Evolutionary conservation across 2,797 vertebrate species (phyloP), one percentile per base, ranked within the genome.

Genomic region (Craterocephalus amniculus): DNA sequence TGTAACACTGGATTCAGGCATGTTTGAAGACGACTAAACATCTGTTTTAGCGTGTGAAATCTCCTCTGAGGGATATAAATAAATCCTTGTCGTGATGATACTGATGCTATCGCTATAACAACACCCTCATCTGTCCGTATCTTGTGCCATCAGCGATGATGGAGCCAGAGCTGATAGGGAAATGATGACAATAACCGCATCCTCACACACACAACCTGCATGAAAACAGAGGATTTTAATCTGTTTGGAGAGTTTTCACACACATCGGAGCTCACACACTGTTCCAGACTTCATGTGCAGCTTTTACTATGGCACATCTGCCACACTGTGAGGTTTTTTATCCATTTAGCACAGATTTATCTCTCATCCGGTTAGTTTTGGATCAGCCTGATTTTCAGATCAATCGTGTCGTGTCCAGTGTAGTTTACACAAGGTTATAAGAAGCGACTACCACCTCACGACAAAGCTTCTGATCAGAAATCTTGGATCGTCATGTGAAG

Each of bases 71-170:
- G 20, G 45, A 32, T 51, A 62, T 26, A 72, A 61, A 63, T 51
- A 60, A 60, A 63, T 22, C 24, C 8, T 1, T 48, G 34, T 57
- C 4, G 10, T 49, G 49, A 57, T 48, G 43, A 72, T 24, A 67
- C 27, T 38, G 66, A 78, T 74, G 65, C 66, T 84, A 76, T 81
- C 70, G 14, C 45, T 14, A 6, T 26, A 32, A 56, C 66, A 38
- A 58, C 69, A 27, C 63, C 81, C 72, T 22, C 56, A 58, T 64
- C 26, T 1, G 24, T 11, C 10, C 54, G 52, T 63, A 70, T 82
- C 63, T 58, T 40, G 45, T 43, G 20, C 59, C 26, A 62, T 73
- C 71, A 22, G 48, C 43, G 66, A 36, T 66, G 22, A 70, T 40
- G 56, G 11, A 56, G 60, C 36, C 58, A 6, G 29, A 58, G 34